Evolutionary conservation across 2,113 vertebrate genomes (phyloP).

Genomic region (Hymenochirus boettgeri): DNA sequence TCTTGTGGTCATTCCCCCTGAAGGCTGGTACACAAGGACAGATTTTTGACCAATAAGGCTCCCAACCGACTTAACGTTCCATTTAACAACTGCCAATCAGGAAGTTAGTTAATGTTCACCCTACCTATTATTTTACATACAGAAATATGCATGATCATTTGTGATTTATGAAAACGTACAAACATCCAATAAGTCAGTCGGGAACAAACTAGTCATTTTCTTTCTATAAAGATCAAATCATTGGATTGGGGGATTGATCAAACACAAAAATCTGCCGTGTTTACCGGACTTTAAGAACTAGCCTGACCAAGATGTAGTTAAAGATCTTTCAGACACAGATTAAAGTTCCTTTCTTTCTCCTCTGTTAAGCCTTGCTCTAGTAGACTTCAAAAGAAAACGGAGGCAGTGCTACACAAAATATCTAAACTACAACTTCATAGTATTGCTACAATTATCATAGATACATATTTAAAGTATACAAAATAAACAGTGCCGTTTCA

Average conservation of each 20-base stretch:
- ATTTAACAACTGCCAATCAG: too few relatives aligned
- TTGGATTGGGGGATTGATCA: neutral
- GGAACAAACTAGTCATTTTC: too few relatives aligned
- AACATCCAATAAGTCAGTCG: too few relatives aligned
- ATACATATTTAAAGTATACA: slow-evolving; percentile 62
- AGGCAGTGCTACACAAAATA: slow-evolving; percentile 53
- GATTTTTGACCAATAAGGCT: too few relatives aligned
- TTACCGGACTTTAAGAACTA: too few relatives aligned
- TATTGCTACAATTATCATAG: slow-evolving; percentile 66
- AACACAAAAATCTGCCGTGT: too few relatives aligned
- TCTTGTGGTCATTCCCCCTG: too few relatives aligned
- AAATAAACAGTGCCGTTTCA: slow-evolving; percentile 64
- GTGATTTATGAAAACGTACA: too few relatives aligned
- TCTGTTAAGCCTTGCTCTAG: slow-evolving; percentile 68
- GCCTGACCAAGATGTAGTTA: neutral
- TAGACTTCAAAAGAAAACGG: slow-evolving; percentile 61
- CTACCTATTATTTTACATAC: too few relatives aligned
- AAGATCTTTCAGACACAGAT: slow-evolving; percentile 39
- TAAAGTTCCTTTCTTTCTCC: slow-evolving; percentile 61
- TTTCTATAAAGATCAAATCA: neutral
- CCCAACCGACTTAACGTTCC: too few relatives aligned
- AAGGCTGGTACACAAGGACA: neutral
- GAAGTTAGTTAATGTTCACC: too few relatives aligned
- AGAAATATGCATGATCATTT: too few relatives aligned
- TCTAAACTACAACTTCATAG: slow-evolving; percentile 58